Evolutionary conservation across 2,888 invertebrate species (phyloP).

Genomic region (Scrobipalpa atriplicella): DNA sequence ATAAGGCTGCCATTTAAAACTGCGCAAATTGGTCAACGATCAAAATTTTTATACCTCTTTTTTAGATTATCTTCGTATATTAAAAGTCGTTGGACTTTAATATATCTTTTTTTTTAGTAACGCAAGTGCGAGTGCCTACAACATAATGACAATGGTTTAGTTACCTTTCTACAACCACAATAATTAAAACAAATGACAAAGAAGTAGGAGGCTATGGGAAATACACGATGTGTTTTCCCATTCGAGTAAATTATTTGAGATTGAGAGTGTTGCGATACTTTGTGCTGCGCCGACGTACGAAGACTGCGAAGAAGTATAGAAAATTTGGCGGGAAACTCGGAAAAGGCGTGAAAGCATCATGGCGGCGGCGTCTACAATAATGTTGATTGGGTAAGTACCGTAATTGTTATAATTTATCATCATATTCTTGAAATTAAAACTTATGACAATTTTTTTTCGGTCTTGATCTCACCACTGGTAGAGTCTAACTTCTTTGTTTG

Average conservation of each 20-base stretch:
- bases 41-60: conserved; percentile 2
- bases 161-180: not conserved
- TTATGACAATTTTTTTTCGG: not conserved
- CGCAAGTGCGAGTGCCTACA: not conserved
- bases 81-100: not conserved
- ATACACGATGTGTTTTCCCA: conserved; percentile 65
- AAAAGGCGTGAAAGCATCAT: conserved; percentile 56
- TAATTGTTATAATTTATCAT: no score
- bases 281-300: conserved; percentile 45
- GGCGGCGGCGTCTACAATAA: conserved; percentile 50
- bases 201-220: conserved; percentile 54
- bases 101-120: not conserved
- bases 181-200: conserved; percentile 19
- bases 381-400: conserved; percentile 60
- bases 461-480: no score
- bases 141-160: not conserved
- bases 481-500: no score
- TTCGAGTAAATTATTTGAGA: conserved; percentile 48
- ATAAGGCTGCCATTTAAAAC: not conserved
- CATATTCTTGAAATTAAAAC: no score
- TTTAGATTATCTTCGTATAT: not conserved
- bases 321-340: conserved; percentile 55
- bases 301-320: conserved; percentile 57
- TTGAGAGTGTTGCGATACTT: conserved; percentile 55
- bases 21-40: conserved; percentile 1